Evolutionary conservation across 2,888 invertebrate genomes (phyloP).

Genomic region (Tetragonisca angustula): DNA sequence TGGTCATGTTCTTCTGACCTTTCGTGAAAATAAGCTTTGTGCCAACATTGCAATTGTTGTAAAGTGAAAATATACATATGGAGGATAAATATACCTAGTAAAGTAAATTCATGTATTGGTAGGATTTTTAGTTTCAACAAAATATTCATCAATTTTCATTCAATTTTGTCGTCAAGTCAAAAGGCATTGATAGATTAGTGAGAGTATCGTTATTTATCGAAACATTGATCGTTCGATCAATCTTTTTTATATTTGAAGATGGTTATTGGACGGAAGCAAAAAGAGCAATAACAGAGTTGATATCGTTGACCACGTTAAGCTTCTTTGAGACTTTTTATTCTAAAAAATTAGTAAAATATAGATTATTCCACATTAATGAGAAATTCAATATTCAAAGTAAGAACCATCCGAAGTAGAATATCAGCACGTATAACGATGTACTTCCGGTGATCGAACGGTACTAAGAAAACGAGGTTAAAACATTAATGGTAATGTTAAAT

Average conservation of each 20-base stretch:
- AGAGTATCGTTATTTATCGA: no score
- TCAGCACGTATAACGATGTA: conserved; percentile 40
- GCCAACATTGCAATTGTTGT: background rate
- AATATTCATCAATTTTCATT: background rate
- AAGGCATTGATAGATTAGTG: background rate
- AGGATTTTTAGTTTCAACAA: background rate
- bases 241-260: background rate
- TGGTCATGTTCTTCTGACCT: background rate
- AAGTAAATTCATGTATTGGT: background rate
- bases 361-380: background rate
- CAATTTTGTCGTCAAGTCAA: background rate
- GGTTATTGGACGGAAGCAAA: background rate
- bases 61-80: background rate
- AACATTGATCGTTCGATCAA: background rate
- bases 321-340: background rate
- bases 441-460: conserved; percentile 59
- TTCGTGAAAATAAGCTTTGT: background rate
- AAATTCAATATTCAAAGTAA: background rate
- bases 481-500: conserved; percentile 33
- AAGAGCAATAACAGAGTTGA: background rate
- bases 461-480: conserved; percentile 44
- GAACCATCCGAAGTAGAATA: conserved; percentile 8
- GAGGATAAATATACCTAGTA: no score
- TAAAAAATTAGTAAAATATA: background rate
- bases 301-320: background rate